A percentile compares a stretch with the other conserved stretches of the same genome.
phyloP scores from a whole-genome alignment of 1,140 invertebrate species.

The Araneus ventricosus region DNA sequence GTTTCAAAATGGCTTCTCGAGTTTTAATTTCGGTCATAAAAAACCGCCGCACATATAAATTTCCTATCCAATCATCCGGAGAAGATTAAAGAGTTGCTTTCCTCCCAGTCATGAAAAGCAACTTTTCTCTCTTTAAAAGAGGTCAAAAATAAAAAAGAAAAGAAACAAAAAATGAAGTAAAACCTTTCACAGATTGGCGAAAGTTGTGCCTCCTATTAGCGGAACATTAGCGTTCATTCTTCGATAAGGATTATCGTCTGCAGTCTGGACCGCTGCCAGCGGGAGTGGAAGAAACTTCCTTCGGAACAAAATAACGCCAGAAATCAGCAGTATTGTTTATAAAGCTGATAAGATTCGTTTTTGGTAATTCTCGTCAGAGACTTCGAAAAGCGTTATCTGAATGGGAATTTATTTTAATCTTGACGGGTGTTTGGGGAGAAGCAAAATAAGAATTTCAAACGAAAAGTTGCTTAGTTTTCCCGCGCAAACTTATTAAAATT shows the following conservation, averaged over 20 bases:
- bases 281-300: not conserved
- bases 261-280: constrained; percentile 8
- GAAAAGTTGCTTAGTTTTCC: not conserved
- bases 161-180: not conserved
- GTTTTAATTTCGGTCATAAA: constrained; percentile 9
- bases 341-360: constrained; percentile 11
- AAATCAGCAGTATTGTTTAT: constrained; percentile 8
- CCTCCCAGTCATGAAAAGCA: not conserved
- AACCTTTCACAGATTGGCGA: constrained; percentile 11
- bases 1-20: not conserved
- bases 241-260: constrained; percentile 31
- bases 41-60: not conserved
- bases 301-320: not conserved
- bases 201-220: constrained; percentile 19
- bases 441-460: not conserved
- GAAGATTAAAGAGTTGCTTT: constrained; percentile 13
- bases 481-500: not conserved
- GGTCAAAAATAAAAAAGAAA: not conserved
- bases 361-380: not conserved
- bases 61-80: not conserved
- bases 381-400: not conserved
- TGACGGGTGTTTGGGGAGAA: not conserved
- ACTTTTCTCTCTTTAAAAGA: not conserved
- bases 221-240: constrained; percentile 18
- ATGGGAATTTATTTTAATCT: constrained; percentile 11